phyloP scores from a whole-genome alignment of 2,888 invertebrate species.

The Xestia sexstrigata region DNA sequence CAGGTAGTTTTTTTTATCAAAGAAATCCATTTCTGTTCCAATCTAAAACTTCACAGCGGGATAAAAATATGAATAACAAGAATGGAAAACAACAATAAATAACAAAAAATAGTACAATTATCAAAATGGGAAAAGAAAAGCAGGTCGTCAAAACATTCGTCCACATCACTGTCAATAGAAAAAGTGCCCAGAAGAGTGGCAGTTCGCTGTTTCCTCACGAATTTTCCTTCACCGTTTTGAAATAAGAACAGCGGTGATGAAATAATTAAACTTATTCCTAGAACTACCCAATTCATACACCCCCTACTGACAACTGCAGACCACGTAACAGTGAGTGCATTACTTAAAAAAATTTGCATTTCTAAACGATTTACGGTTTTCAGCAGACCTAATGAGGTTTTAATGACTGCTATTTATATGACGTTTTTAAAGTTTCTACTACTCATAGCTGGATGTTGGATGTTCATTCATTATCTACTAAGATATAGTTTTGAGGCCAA shows the following conservation, averaged over 20 bases:
- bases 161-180: no score
- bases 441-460: background rate
- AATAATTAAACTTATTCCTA: background rate
- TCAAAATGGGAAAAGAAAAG: no score
- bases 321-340: conserved; percentile 67
- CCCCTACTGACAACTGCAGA: conserved; percentile 29
- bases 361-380: conserved; percentile 70
- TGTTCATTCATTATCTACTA: background rate
- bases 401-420: conserved; percentile 72
- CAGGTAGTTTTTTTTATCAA: no score
- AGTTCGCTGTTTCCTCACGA: background rate
- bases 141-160: no score
- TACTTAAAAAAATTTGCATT: conserved; percentile 80
- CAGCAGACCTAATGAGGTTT: conserved; percentile 75
- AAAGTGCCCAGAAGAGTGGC: no score
- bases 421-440: conserved; percentile 11
- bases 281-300: background rate
- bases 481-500: background rate
- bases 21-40: no score
- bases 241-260: background rate
- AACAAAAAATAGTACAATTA: no score
- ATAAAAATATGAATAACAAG: no score
- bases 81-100: no score
- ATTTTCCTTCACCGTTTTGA: background rate
- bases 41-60: no score